These are phyloP conservation scores for Pachyramphus minor DNA, from an alignment of 2,113 vertebrate species.

Conservation along the genomic window DNA sequence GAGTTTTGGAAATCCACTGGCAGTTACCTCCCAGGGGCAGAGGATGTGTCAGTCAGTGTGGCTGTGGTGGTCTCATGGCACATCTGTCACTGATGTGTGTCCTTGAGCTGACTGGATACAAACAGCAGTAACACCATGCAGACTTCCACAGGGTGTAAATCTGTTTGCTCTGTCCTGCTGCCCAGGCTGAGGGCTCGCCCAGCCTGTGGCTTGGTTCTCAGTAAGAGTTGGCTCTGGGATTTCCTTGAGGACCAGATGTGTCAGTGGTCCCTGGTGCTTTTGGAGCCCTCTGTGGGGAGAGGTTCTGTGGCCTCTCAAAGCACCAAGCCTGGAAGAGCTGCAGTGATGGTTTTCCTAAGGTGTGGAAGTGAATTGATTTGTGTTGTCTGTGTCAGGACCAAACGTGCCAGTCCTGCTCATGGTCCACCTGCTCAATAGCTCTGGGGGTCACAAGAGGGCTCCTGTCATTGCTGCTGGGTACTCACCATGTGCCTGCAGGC, in stretches of 20 bases:
- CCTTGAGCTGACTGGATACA: not conserved
- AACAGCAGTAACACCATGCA: not conserved
- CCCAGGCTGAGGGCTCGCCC: not conserved
- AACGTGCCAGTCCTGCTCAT: not conserved
- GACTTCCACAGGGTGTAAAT: accelerated
- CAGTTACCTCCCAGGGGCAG: not conserved
- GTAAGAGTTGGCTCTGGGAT: not conserved
- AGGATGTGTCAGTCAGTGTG: not conserved
- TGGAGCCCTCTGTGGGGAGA: not conserved
- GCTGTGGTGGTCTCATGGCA: not conserved
- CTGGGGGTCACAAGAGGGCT: not conserved
- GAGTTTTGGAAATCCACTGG: not conserved
- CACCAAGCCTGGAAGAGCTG: not conserved
- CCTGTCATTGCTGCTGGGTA: not conserved
- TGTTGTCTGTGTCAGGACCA: not conserved
- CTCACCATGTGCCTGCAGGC: not conserved
- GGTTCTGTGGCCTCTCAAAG: not conserved
- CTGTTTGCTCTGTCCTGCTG: not conserved
- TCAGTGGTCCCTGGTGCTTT: not conserved
- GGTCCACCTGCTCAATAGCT: not conserved
- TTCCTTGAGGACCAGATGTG: accelerated
- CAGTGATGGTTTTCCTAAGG: not conserved
- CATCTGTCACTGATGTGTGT: not conserved
- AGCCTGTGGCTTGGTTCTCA: not conserved
- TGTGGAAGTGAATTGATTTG: not conserved